Evolutionary conservation across 2,888 invertebrate species (phyloP), one percentile per base, ranked within the genome.

Genomic region (Encarsia formosa): DNA sequence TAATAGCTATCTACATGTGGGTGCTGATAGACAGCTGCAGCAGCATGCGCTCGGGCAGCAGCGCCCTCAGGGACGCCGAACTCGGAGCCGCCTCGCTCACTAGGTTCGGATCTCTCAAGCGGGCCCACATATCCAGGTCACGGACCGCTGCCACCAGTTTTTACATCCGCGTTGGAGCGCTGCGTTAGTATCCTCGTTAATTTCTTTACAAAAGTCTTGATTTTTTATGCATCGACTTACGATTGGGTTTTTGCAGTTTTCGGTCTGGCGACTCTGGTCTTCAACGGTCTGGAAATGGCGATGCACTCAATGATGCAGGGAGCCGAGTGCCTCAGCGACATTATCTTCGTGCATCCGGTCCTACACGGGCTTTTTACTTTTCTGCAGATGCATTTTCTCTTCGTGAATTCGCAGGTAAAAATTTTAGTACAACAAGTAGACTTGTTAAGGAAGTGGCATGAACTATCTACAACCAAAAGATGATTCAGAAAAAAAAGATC

Each of bases 341-440:
- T 79, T 29, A 74, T 78, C 40, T 78, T 79, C 52, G 76, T 78
- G 4, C 78, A 79, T 65, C 80, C 80, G 2, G 77, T 79, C 41
- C 69, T 80, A n/a, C 77, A 78, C 54, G 79, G 78, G 16, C 70
- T 79, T 40, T 79, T 80, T 66, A 79, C 79, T 13, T 79, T 80
- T 62, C 66, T 80, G 34, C 79, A 80, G 64, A 79, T 80, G 79
- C 79, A 80, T 64, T 79, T 80, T 64, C 73, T 80, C 39, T 80
- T 79, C 61, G 78, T 80, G 52, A 79, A 80, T 62, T 79, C 79
- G 1, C 78, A 79, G 73, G 79, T 77, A 64, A n/a, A n/a, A n/a
- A n/a, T n/a, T n/a, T n/a, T n/a, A n/a, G n/a, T n/a, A n/a, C n/a
- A n/a, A n/a, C n/a, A n/a, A n/a, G n/a, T n/a, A n/a, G n/a, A n/a